Evolutionary conservation across 2,797 vertebrate genomes (phyloP), one percentile per base, ranked within the genome.

Genomic region (Halcyon smyrnensis): DNA sequence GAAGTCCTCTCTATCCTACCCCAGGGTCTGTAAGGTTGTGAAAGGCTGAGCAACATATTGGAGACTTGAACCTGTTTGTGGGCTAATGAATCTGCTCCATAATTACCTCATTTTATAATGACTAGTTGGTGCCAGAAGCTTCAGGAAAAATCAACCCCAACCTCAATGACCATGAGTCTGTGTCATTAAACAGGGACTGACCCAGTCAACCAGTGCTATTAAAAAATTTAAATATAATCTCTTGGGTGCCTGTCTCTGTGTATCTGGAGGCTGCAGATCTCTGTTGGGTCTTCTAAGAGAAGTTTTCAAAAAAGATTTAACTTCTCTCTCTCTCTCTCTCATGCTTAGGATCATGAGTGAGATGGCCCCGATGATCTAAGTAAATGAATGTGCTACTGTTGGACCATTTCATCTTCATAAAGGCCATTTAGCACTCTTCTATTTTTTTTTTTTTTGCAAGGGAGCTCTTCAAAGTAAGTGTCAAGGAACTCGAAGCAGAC

Each of bases 401-500:
- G 78, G 77, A 68, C 70, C 45, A 13, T 80, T 85, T 89, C 32
- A 71, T 83, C 75, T 80, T 65, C 37, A 13, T 17, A 23, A 95
- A 17, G 51, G 12, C 48, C 57, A 50, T 84, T 94, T 93, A 91
- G 39, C 28, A n/a, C 65, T 41, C 53, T 48, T 54, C 69, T 81
- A 50, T 70, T 84, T 64, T 27, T 64, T 34, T 34, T 46, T 46
- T 54, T 75, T 81, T 37, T 74, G 18, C 32, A 79, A 84, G 75
- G 85, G 18, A 79, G 48, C 18, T 48, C 45, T 93, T 82, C 74
- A 84, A 94, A 92, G 93, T 25, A 37, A 90, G 95, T 84, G 80
- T 93, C 83, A 75, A 84, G 90, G 80, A 89, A 70, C 36, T 60
- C 12, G 63, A 23, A 56, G 85, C 93, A 87, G 85, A 70, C 45